These are phyloP conservation scores for Girardia tigrina DNA, from an alignment of 2,888 invertebrate genomes.

Conservation along the genomic window DNA sequence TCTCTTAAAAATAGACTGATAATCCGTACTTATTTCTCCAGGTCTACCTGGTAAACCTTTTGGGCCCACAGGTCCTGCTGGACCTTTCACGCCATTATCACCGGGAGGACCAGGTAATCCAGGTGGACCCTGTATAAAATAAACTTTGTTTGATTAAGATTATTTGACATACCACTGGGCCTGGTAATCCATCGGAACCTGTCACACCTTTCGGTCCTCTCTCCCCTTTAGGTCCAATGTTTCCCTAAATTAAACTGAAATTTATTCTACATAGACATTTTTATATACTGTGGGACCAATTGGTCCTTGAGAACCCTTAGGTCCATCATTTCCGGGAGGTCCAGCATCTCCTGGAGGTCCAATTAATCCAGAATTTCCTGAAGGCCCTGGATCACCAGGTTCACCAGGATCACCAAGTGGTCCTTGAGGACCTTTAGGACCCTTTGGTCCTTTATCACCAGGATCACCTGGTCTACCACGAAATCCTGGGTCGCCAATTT, in stretches of 20 bases:
- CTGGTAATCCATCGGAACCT: neutral
- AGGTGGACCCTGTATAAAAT: neutral
- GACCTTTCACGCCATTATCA: neutral
- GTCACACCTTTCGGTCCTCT: neutral
- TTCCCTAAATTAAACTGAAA: neutral
- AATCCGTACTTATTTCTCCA: neutral
- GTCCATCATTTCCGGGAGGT: neutral
- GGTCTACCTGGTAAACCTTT: neutral
- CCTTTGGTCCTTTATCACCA: slow-evolving; percentile 60
- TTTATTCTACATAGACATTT: neutral
- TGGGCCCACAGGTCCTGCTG: neutral
- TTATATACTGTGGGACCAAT: neutral
- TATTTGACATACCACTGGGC: neutral
- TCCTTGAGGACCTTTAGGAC: slow-evolving; percentile 55
- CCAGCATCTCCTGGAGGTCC: neutral
- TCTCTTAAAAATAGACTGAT: neutral
- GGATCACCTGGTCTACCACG: slow-evolving; percentile 62
- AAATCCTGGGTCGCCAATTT: slow-evolving; percentile 44
- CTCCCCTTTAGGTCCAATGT: neutral
- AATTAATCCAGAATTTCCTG: slow-evolving; percentile 12
- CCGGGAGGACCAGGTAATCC: slow-evolving; percentile 43
- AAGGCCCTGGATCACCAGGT: neutral
- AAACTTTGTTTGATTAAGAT: neutral
- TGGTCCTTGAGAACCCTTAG: slow-evolving; percentile 20
- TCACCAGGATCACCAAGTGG: neutral